Percentiles rank a stretch among this genome's conserved stretches.
Evolutionary conservation across 2,797 vertebrate genomes (phyloP).

Genomic region (Arvicola amphibius): DNA sequence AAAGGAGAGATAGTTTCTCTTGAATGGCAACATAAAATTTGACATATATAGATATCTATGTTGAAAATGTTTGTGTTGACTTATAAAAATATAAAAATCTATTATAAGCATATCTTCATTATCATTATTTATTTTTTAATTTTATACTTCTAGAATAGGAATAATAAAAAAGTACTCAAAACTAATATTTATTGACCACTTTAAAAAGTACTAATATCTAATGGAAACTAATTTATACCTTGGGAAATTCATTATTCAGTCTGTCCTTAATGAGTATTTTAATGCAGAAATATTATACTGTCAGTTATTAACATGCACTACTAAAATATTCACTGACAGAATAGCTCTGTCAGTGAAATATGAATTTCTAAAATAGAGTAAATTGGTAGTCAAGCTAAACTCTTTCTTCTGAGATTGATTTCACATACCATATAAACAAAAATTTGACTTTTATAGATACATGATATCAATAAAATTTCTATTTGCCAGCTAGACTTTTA

Average conservation of each 20-base stretch:
- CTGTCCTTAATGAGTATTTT: neutral
- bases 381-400: slow-evolving; percentile 1
- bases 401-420: slow-evolving; percentile 24
- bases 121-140: neutral
- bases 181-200: slow-evolving; percentile 1
- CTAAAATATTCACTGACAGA: slow-evolving; percentile 53
- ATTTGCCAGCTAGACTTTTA: neutral
- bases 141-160: neutral
- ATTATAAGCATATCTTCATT: neutral
- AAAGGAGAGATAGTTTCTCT: neutral
- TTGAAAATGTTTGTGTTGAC: neutral
- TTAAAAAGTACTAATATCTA: neutral
- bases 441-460: neutral
- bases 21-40: neutral
- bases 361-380: slow-evolving; percentile 45
- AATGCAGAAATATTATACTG: neutral
- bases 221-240: slow-evolving; percentile 21
- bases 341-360: slow-evolving; percentile 32
- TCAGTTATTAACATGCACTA: slow-evolving; percentile 49
- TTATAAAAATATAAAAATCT: neutral
- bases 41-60: neutral
- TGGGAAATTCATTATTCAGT: neutral
- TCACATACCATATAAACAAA: neutral
- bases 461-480: neutral
- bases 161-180: neutral